Evolutionary conservation across 2,797 vertebrate genomes (phyloP).

Genomic region (Pantherophis vulpinus): DNA sequence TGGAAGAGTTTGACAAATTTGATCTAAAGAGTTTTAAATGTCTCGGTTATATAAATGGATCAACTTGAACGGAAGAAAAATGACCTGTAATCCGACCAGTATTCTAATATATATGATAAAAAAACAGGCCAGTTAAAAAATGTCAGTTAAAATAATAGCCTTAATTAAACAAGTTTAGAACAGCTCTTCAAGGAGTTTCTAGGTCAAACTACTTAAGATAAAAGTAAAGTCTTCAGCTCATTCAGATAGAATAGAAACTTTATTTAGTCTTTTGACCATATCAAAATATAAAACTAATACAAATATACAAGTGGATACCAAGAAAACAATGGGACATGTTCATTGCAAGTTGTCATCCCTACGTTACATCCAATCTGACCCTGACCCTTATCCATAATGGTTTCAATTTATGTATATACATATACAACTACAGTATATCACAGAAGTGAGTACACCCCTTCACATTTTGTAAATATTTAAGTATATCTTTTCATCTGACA

Average conservation of each 20-base stretch:
- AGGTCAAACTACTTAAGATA: not conserved
- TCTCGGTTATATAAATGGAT: not conserved
- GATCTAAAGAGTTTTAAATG: not conserved
- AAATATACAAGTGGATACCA: not conserved
- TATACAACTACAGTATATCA: not conserved
- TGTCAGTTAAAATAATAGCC: constrained; percentile 5
- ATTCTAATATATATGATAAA: not conserved
- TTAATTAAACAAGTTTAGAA: not conserved
- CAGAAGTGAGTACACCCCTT: too few species aligned
- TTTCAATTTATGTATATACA: not conserved
- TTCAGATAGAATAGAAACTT: not conserved
- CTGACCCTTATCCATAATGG: not conserved
- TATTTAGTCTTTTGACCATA: not conserved
- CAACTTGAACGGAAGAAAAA: not conserved
- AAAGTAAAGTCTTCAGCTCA: not conserved
- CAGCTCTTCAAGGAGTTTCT: not conserved
- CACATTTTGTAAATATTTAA: too few species aligned
- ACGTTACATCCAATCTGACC: not conserved
- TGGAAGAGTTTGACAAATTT: not conserved
- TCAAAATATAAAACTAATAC: not conserved
- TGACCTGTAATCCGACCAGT: not conserved
- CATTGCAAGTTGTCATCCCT: not conserved
- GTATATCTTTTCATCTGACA: too few species aligned
- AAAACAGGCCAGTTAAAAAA: not conserved
- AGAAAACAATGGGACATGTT: not conserved